These are phyloP conservation scores for Argyra leucocephala DNA, from an alignment of 2,888 invertebrate genomes.

Conservation along the genomic window DNA sequence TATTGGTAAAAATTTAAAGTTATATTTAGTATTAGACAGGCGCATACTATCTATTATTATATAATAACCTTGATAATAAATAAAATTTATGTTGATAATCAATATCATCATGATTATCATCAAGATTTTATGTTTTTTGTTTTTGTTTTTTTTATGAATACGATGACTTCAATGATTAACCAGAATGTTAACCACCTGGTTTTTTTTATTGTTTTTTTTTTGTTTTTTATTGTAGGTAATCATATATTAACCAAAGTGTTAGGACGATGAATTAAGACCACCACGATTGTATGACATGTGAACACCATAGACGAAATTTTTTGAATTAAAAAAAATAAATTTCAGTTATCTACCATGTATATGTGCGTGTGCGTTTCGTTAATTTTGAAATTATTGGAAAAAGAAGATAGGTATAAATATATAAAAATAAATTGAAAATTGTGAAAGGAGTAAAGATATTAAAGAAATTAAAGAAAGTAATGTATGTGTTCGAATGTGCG, in stretches of 20 bases:
- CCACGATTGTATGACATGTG: neutral
- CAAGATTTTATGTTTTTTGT: neutral
- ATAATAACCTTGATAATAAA: neutral
- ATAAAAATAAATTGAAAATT: no score
- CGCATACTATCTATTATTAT: neutral
- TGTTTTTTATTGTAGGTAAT: neutral
- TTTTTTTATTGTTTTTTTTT: neutral
- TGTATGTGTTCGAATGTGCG: no score
- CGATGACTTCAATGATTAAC: neutral
- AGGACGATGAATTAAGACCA: constrained; percentile 3
- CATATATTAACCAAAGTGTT: neutral
- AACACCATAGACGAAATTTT: no score
- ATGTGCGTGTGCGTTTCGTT: no score
- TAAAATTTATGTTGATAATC: neutral
- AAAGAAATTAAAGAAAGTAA: no score
- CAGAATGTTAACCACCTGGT: neutral
- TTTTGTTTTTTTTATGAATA: neutral
- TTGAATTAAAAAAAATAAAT: no score
- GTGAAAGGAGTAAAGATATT: no score
- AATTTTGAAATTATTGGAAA: no score
- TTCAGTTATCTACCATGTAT: no score
- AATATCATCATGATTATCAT: neutral
- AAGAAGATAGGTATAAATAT: no score
- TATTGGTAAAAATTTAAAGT: no score
- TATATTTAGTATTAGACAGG: neutral